Evolutionary conservation across 2,113 vertebrate genomes (phyloP).

Genomic region (Rostratula benghalensis): DNA sequence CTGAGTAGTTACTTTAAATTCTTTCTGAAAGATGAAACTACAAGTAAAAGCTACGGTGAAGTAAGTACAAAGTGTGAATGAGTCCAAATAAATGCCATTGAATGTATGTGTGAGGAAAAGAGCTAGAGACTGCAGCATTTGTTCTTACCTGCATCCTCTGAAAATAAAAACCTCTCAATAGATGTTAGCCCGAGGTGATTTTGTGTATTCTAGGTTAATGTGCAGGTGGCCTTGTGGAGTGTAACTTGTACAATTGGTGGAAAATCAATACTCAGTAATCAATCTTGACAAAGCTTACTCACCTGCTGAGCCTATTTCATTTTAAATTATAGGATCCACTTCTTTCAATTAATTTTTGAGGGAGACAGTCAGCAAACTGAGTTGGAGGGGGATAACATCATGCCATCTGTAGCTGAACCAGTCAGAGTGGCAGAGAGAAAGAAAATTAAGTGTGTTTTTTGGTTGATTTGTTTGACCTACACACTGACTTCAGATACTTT

Average conservation of each 20-base stretch:
- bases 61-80: neutral
- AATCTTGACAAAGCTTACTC: constrained; percentile 36
- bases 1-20: neutral
- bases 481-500: constrained; percentile 25
- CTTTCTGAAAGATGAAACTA: neutral
- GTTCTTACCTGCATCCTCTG: neutral
- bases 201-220: constrained; percentile 20
- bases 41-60: neutral
- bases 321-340: constrained; percentile 43
- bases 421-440: neutral
- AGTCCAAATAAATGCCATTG: neutral
- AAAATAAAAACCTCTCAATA: neutral
- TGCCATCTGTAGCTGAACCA: neutral
- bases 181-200: constrained; percentile 1
- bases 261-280: constrained; percentile 64
- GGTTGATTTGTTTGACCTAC: constrained; percentile 52
- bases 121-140: neutral
- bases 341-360: constrained; percentile 58
- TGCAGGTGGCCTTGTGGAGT: constrained; percentile 5
- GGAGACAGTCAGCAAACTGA: constrained; percentile 17
- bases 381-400: constrained; percentile 1
- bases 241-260: constrained; percentile 7
- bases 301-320: constrained; percentile 55
- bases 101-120: neutral
- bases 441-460: constrained; percentile 35